Conservation (phyloP, 2,888 invertebrate genomes). For the Mellilla xanthometata region DNA sequence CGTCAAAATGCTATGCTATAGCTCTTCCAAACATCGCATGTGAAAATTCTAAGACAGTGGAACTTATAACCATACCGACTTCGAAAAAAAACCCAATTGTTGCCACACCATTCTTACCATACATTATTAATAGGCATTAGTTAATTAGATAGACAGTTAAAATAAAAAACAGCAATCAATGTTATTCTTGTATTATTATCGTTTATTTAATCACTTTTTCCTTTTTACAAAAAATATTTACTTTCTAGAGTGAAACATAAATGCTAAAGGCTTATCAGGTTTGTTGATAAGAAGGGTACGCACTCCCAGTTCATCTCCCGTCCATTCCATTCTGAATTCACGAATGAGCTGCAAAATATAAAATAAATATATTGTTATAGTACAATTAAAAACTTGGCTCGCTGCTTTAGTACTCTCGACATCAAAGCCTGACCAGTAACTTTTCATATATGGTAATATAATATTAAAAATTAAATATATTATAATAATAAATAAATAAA, state of each 20-base stretch:
- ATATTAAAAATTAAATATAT: no score
- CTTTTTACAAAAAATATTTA: no score
- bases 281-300: constrained; percentile 90
- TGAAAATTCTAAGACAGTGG: constrained; percentile 27
- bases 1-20: constrained; percentile 36
- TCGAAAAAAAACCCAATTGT: constrained; percentile 22
- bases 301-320: constrained; percentile 84
- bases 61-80: constrained; percentile 25
- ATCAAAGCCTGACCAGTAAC: no score
- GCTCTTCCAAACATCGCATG: constrained; percentile 38
- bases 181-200: no score
- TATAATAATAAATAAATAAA: no score
- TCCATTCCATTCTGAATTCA: constrained; percentile 85
- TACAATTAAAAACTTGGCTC: no score
- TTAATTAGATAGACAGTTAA: no score
- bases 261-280: constrained; percentile 86
- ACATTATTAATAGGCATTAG: background rate
- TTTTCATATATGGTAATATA: no score
- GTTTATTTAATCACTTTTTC: no score
- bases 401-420: no score
- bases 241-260: constrained; percentile 47
- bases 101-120: constrained; percentile 10
- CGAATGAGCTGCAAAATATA: constrained; percentile 84
- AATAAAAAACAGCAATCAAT: no score
- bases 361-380: no score